These are phyloP conservation scores for Harmothoe impar DNA, from an alignment of 2,888 invertebrate species.

Conservation along the genomic window DNA sequence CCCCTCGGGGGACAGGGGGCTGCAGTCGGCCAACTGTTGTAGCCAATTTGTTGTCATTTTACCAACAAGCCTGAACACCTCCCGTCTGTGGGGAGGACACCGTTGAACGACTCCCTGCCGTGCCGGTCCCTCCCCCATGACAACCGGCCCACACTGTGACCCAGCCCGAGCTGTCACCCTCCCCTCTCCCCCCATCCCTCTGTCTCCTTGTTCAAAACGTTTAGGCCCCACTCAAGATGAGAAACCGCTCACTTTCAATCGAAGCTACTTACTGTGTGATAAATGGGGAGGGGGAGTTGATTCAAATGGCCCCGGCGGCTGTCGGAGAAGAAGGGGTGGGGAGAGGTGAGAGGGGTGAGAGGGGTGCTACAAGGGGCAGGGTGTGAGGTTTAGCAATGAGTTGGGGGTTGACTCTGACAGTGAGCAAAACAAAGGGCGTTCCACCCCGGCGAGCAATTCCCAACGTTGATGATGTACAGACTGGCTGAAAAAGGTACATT, in stretches of 20 bases:
- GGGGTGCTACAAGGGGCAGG: neutral
- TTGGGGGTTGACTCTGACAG: too few relatives aligned
- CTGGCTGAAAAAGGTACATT: too few relatives aligned
- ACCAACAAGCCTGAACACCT: conserved; percentile 53
- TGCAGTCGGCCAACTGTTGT: conserved; percentile 39
- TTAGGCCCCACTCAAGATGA: conserved; percentile 48
- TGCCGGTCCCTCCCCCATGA: neutral
- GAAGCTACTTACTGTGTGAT: conserved; percentile 36
- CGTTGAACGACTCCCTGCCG: conserved; percentile 28
- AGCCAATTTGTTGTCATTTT: conserved; percentile 58
- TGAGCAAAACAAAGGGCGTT: too few relatives aligned
- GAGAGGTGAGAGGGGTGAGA: neutral
- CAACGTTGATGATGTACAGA: too few relatives aligned
- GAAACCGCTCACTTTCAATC: conserved; percentile 39
- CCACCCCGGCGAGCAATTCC: too few relatives aligned
- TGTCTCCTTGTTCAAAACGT: neutral
- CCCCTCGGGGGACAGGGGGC: conserved; percentile 37
- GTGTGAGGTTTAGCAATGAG: neutral
- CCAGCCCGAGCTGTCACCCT: neutral
- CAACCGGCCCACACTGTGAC: neutral
- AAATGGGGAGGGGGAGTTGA: conserved; percentile 32
- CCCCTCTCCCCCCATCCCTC: neutral
- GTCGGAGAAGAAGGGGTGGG: conserved; percentile 8
- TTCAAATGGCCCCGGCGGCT: conserved; percentile 36
- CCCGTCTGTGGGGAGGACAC: neutral